phyloP scores from a whole-genome alignment of 2,113 vertebrate genomes.

The Alces alces region DNA sequence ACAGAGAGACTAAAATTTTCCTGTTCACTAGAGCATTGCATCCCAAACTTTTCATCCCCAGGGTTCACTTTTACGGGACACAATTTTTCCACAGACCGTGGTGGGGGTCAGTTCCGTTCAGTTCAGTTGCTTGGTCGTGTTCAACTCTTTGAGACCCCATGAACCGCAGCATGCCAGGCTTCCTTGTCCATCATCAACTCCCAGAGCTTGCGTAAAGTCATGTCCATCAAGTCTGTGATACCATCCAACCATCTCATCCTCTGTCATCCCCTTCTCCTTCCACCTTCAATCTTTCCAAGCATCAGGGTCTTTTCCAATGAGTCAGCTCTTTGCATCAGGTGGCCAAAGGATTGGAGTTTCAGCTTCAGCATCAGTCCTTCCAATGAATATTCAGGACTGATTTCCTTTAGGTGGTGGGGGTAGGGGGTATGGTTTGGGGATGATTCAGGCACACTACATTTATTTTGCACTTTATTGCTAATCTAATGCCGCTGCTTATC shows the following conservation, averaged over 20 bases:
- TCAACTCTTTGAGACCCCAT: fast-evolving
- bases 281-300: not conserved
- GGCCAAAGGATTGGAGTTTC: not conserved
- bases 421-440: not conserved
- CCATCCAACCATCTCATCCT: not conserved
- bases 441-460: not conserved
- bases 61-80: not conserved
- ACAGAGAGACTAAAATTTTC: not conserved
- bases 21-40: not conserved
- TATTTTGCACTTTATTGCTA: not conserved
- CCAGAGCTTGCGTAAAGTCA: not conserved
- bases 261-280: not conserved
- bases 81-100: not conserved
- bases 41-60: not conserved
- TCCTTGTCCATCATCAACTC: not conserved
- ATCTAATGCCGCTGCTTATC: not conserved
- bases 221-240: fast-evolving
- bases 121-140: not conserved
- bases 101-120: fast-evolving
- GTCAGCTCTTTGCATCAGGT: fast-evolving
- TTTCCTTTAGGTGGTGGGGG: not conserved
- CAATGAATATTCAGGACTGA: not conserved
- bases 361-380: not conserved
- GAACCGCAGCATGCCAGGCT: fast-evolving
- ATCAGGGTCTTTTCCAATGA: not conserved